Evolutionary conservation across 2,888 invertebrate genomes (phyloP), one percentile per base, ranked within the genome.

Genomic region (Geophilus truncorum): DNA sequence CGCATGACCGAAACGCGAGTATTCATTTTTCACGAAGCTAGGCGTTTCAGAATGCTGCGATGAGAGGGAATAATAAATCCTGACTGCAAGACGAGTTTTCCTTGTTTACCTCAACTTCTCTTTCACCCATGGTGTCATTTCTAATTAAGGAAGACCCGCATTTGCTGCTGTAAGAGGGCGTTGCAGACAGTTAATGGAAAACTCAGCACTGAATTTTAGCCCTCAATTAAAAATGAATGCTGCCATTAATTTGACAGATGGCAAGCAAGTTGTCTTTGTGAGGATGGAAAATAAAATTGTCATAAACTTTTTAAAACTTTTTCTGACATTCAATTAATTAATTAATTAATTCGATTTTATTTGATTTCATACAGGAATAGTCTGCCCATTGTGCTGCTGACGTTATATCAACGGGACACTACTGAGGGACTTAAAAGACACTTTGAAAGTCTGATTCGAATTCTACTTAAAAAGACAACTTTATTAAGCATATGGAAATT

Each of bases 381-480:
- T 30, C 77, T 84, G 45, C 84, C 84, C 3, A 83, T 84, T 15
- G 83, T 82, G 1, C 57, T 83, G 80, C 81, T 84, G 57, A 84
- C 84, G 0, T 82, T 84, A 15, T 84, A 84, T 80, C 84, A 84
- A 75, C 77, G 83, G 21, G 83, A 84, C 62, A 83, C 83, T 0
- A 83, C 83, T 7, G 84, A 84, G 36, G 84, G 84, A 0, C 80
- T 84, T n/a, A 81, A 82, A 28, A 70, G 82, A 15, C 84, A 84
- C 62, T 84, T 84, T 78, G 83, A 84, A 51, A 82, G 83, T 45
- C 81, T 84, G 40, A 81, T 84, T 36, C 79, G 82, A 62, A 83
- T 83, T 1, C 81, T 84, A 0, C 62, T 83, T 12, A 83, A 84
- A 70, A 83, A 83, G 15, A 81, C 79, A 80, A 81, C 82, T 0